Evolutionary conservation across 2,113 vertebrate species (phyloP).

Genomic region (Pseudopipra pipra): DNA sequence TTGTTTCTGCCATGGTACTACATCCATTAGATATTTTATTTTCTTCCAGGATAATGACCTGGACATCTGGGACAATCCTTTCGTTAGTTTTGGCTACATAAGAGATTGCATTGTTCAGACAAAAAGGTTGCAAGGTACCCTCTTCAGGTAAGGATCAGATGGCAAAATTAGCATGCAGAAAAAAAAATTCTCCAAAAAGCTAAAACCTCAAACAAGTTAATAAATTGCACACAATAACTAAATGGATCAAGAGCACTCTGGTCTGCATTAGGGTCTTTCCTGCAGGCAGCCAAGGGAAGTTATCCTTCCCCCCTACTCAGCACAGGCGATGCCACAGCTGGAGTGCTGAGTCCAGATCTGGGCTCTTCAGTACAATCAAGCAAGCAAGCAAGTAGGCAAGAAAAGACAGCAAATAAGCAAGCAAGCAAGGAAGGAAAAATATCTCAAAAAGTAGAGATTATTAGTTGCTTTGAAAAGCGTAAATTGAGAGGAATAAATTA

Average conservation of each 20-base stretch:
- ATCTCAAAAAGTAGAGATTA: neutral
- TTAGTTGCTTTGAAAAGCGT: neutral
- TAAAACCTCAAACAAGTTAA: neutral
- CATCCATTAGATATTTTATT: neutral
- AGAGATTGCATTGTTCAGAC: neutral
- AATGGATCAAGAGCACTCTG: neutral
- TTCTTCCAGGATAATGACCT: neutral
- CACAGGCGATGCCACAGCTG: accelerated
- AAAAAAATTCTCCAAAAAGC: neutral
- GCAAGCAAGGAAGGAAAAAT: neutral
- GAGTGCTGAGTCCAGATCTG: neutral
- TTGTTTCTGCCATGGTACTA: neutral
- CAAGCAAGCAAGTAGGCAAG: neutral
- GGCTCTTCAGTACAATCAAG: neutral
- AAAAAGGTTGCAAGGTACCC: neutral
- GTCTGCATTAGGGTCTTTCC: neutral
- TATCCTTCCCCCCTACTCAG: neutral
- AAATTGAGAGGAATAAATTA: neutral
- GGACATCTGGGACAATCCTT: neutral
- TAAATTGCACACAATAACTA: neutral
- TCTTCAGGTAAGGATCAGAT: neutral
- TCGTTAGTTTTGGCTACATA: neutral
- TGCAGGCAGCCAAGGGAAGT: neutral
- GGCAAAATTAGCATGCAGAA: neutral
- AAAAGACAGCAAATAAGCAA: neutral